phyloP scores from a whole-genome alignment of 53 echinoderm and acorn worm species.

The Holothuria scabra region DNA sequence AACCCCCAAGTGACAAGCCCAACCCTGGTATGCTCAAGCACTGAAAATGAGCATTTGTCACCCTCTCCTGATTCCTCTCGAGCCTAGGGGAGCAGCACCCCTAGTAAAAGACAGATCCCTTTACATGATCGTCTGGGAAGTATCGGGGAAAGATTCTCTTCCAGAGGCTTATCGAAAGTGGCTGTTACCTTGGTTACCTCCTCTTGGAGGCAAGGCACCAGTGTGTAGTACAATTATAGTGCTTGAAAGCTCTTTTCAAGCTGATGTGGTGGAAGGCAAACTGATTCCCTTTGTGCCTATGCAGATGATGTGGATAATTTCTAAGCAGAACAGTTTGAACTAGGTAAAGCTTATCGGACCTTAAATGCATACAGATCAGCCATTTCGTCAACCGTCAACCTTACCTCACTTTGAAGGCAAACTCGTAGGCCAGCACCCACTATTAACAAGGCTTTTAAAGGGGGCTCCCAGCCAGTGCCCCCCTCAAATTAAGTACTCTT shows the following conservation, averaged over 20 bases:
- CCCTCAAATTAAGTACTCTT: neutral
- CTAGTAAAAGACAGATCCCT: conserved; percentile 7
- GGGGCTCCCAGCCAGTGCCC: neutral
- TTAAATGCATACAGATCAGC: too few relatives aligned
- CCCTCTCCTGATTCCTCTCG: conserved; percentile 35
- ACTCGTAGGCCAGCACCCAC: neutral
- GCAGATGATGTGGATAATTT: neutral
- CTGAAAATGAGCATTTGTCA: conserved; percentile 9
- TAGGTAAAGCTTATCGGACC: neutral
- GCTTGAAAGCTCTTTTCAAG: conserved; percentile 14
- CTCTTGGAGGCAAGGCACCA: conserved; percentile 29
- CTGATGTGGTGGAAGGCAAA: conserved; percentile 6
- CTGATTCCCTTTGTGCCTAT: neutral
- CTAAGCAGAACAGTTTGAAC: neutral
- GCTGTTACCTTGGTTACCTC: conserved; percentile 4
- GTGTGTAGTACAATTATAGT: neutral
- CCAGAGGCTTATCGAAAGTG: neutral
- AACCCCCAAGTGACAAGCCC: too few relatives aligned
- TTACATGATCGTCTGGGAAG: neutral
- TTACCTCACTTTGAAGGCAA: neutral
- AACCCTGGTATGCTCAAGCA: too few relatives aligned
- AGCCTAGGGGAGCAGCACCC: conserved; percentile 5
- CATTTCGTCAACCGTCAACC: too few relatives aligned
- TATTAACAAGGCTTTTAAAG: conserved; percentile 2
- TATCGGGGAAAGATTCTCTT: neutral